Conservation (phyloP, 2,888 invertebrate species). For the Stegana nigrithorax region DNA sequence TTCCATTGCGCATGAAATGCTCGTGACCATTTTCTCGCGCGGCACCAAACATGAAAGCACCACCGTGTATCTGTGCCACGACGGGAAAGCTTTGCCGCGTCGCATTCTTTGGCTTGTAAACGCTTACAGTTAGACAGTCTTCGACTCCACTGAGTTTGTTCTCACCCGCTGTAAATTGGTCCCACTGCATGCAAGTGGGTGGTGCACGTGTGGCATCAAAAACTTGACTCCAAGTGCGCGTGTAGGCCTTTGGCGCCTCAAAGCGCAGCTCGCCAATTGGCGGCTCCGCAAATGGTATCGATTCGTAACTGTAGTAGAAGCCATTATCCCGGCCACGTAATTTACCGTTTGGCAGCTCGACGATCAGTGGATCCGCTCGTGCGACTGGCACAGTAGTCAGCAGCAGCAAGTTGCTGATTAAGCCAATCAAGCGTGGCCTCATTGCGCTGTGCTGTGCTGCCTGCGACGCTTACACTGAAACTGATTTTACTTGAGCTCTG, state of each 20-base stretch:
- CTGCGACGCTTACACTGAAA: not conserved
- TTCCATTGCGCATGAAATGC: conserved; percentile 72
- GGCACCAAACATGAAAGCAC: conserved; percentile 77
- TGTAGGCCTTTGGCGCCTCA: conserved; percentile 61
- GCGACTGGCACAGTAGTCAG: too few relatives aligned
- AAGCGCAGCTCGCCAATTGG: conserved; percentile 75
- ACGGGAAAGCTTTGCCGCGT: conserved; percentile 70
- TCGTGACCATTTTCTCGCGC: conserved; percentile 70
- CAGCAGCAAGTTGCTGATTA: not conserved
- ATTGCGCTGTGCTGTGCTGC: too few relatives aligned
- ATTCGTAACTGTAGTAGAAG: conserved; percentile 73
- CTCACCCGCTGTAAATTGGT: conserved; percentile 61
- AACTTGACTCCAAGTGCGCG: conserved; percentile 36
- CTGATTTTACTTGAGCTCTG: too few relatives aligned
- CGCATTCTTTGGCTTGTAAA: conserved; percentile 70
- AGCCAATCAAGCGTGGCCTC: not conserved
- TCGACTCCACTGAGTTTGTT: conserved; percentile 71
- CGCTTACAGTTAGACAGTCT: conserved; percentile 76
- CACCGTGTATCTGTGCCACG: conserved; percentile 76
- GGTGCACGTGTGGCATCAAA: conserved; percentile 72
- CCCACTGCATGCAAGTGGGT: conserved; percentile 74
- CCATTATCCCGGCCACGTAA: conserved; percentile 46
- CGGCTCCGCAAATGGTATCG: conserved; percentile 76
- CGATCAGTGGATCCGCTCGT: not conserved
- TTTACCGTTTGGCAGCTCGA: conserved; percentile 40